Conservation (phyloP, 2,888 invertebrate species). For the Lordiphosa fenestrarum region DNA sequence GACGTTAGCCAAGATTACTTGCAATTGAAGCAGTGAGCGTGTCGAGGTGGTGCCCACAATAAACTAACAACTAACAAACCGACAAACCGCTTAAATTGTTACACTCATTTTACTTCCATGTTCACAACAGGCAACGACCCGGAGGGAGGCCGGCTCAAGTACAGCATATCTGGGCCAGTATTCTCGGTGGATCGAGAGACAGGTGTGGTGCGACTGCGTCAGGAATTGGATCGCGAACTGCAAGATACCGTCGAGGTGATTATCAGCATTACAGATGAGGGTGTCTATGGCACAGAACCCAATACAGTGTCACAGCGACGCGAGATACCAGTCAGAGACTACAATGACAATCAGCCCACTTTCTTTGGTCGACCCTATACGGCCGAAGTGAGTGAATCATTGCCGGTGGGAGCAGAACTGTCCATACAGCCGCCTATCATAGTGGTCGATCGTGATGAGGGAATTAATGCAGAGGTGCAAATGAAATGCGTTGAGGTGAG, state of each 20-base stretch:
- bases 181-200: slow-evolving; percentile 89
- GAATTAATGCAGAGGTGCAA: slow-evolving; percentile 86
- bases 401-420: slow-evolving; percentile 84
- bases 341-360: slow-evolving; percentile 90
- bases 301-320: slow-evolving; percentile 89
- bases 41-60: slow-evolving; percentile 34
- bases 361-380: slow-evolving; percentile 88
- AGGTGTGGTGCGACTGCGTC: slow-evolving; percentile 87
- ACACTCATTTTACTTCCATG: slow-evolving; percentile 13
- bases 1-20: slow-evolving; percentile 46
- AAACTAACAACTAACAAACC: slow-evolving; percentile 28
- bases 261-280: slow-evolving; percentile 90
- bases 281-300: slow-evolving; percentile 86
- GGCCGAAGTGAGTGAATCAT: slow-evolving; percentile 86
- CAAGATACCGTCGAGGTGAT: slow-evolving; percentile 88
- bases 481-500: slow-evolving; percentile 84
- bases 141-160: slow-evolving; percentile 86
- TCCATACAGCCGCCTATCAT: slow-evolving; percentile 83
- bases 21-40: slow-evolving; percentile 70
- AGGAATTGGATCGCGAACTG: slow-evolving; percentile 86
- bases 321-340: slow-evolving; percentile 88
- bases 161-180: slow-evolving; percentile 90
- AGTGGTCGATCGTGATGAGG: slow-evolving; percentile 87
- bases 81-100: slow-evolving; percentile 56
- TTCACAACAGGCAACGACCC: slow-evolving; percentile 84